Base-by-base conservation (phyloP, 2,888 invertebrate species). In the Oxyscelio sp. region DNA sequence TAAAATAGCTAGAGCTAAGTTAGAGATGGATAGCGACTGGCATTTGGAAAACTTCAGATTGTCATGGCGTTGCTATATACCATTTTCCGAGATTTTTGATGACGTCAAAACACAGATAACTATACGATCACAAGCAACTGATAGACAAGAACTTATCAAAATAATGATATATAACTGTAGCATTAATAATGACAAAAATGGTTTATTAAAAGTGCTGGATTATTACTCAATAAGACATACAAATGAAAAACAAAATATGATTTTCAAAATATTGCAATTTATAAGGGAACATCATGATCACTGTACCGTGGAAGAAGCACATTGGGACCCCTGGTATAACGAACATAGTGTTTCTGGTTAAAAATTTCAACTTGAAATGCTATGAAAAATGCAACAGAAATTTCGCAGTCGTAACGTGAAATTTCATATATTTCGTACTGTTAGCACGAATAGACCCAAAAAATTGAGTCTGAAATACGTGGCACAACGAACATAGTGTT, bases 161-260 rank as follows among this genome's bases (percentile, higher is more conserved):
- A 86, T 88, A 6, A 88, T 94, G 89, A 85, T 94, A 2, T 88
- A 79, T 21, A 87, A 86, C 11, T 94, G 93, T 45, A 89, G 87
- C 21, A 81, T 93, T 9, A 94, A 94, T 54, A 61, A 91, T 8
- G 92, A 93, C 61, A 48, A 89, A 0, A 61, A 87, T 0, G 87
- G 90, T 11, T 80, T 94, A 1, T 61, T 90, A 0, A 73, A 90
- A 0, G 87, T 90, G 0, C 48, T 94, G 11, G 70, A 80, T 13
- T 94, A 92, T 56, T 73, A 92, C 8, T 80, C 79, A 2, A 78
- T 83, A 2, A 89, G 91, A 11, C 92, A 93, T 73, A 92, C 87
- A 45, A 94, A 94, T 61, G 94, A 94, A 43, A 85, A 80, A 1
- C 0, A 13, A 0, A 40, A 27, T 6, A 34, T 93, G 0, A 85